phyloP scores from a whole-genome alignment of 2,113 vertebrate genomes.

The Garra rufa region DNA sequence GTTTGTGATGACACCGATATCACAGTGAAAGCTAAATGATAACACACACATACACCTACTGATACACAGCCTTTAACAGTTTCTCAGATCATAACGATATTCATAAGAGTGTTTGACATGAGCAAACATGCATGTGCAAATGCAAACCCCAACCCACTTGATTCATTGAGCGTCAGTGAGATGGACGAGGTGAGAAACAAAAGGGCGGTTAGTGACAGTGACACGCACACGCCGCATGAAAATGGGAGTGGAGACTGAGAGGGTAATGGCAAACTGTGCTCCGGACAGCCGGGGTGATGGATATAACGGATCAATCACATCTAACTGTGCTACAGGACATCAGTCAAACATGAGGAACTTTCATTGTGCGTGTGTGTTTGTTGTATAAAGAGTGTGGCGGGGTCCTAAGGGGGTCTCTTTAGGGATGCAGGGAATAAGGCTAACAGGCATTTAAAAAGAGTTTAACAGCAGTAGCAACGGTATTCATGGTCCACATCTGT shows the following conservation, averaged over 20 bases:
- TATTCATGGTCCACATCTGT: background rate
- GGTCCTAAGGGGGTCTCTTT: conserved; percentile 3
- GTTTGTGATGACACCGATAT: background rate
- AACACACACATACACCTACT: conserved; percentile 19
- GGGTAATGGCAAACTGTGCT: conserved; percentile 66
- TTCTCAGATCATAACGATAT: conserved; percentile 15
- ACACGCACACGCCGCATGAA: conserved; percentile 48
- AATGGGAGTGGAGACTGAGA: conserved; percentile 49
- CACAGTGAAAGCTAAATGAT: background rate
- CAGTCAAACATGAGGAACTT: conserved; percentile 61
- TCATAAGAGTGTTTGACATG: conserved; percentile 34
- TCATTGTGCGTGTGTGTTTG: conserved; percentile 46
- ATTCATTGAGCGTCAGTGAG: conserved; percentile 49
- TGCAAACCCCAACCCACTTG: conserved; percentile 37
- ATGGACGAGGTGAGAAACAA: conserved; percentile 56
- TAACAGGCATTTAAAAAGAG: conserved; percentile 7
- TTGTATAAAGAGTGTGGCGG: conserved; percentile 41
- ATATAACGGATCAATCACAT: conserved; percentile 75
- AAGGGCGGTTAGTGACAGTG: conserved; percentile 49
- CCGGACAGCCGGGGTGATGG: conserved; percentile 72
- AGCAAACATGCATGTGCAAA: conserved; percentile 27
- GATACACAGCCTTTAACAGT: conserved; percentile 3
- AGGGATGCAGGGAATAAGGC: conserved; percentile 3
- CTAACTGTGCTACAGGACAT: conserved; percentile 67
- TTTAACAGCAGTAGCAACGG: background rate